Base-by-base conservation (phyloP, 2,888 invertebrate genomes). In the Caenorhabditis sp. region DNA sequence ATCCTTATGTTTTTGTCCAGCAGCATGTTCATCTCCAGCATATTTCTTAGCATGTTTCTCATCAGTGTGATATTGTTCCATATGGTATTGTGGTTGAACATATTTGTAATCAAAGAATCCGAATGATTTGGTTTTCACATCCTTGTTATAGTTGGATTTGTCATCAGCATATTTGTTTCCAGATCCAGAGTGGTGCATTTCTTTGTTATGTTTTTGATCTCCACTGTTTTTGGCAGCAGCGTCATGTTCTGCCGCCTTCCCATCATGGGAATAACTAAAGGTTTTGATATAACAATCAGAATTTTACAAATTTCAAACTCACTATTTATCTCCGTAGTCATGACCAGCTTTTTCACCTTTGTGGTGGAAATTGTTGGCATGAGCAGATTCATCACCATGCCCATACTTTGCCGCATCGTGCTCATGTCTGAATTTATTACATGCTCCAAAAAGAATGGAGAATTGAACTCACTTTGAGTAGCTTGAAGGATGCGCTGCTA, bases 91-190 rank as follows among this genome's bases (percentile, higher is more conserved):
- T 49, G 84, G 83, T 73, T 83, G 83, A 38, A 84, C 78, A 77
- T 78, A 84, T 56, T 76, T 72, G 77, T 83, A 83, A 71, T 84
- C 83, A 72, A 84, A 84, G 79, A 83, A 84, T 43, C 84, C 84
- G 69, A 77, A 81, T 8, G 83, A 75, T 67, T 84, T 84, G 66
- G 77, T 78, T 67, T 83, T 83, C 68, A 76, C 76, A 63, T 84
- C 84, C 81, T 82, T 82, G 67, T 78, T 80, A 67, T 77, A 80
- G 60, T 79, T 72, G 54, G 69, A 73, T 59, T 76, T 72, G 21
- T 73, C 82, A 58, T 81, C 70, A n/a, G 68, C 67, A 54, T 81
- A 77, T 56, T 78, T 79, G 68, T 63, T 69, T n/a, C 75, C 79
- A 4, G 81, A 72, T 31, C 70, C 79, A 10, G 68, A 68, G n/a